Percentiles rank a stretch among this genome's conserved stretches.
These are phyloP conservation scores for Taenioides sp. DNA, from an alignment of 2,797 vertebrate species.

Conservation along the genomic window DNA sequence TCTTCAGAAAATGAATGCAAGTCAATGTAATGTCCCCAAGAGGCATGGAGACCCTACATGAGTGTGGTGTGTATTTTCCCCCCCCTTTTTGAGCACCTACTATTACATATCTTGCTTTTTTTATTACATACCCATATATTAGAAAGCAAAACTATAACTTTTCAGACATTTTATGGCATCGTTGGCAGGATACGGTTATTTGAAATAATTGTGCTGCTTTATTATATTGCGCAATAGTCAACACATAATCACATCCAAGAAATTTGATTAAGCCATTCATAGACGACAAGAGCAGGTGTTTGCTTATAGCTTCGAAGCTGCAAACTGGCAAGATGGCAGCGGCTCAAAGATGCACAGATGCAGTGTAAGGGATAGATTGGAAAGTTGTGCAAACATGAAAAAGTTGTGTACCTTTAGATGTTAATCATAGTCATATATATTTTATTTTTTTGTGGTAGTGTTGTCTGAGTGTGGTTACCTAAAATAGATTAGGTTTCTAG, in stretches of 20 bases:
- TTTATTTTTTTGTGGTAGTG: not conserved
- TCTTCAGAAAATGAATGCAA: no score
- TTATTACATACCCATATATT: no score
- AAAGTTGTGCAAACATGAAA: not conserved
- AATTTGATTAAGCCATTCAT: slow-evolving; percentile 12
- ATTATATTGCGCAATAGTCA: slow-evolving; percentile 8
- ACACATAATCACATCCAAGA: slow-evolving; percentile 4
- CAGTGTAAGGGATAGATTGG: not conserved
- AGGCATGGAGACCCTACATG: no score
- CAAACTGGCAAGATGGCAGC: not conserved
- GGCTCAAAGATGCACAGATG: slow-evolving; percentile 11
- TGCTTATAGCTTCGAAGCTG: slow-evolving; percentile 9
- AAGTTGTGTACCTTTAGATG: not conserved
- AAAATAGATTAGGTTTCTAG: not conserved
- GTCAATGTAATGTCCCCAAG: no score
- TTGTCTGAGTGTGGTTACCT: not conserved
- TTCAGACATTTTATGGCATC: not conserved
- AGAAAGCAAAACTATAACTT: not conserved
- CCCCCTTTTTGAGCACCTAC: not conserved
- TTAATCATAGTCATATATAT: no score
- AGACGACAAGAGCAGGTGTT: slow-evolving; percentile 6
- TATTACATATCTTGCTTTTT: slow-evolving; percentile 22
- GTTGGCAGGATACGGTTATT: not conserved
- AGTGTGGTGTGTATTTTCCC: not conserved
- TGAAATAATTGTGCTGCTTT: slow-evolving; percentile 4